Evolutionary conservation across 2,888 invertebrate species (phyloP).

Genomic region (Lasioglossum lativentre): DNA sequence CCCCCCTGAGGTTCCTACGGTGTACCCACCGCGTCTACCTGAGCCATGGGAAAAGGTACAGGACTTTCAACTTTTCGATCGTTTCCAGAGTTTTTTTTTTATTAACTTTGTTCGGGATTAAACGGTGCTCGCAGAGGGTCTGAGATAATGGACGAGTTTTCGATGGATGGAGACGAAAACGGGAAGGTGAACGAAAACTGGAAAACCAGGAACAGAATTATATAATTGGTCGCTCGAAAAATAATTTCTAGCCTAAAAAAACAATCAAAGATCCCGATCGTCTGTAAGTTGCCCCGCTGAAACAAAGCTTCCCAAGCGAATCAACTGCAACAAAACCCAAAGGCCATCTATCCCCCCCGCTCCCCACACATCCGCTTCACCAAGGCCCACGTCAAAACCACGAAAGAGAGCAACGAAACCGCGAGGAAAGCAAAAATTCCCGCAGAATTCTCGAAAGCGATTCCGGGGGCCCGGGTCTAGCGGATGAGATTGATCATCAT

Average conservation of each 20-base stretch:
- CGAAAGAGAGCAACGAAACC: background rate
- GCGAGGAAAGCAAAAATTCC: background rate
- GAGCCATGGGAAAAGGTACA: conserved; percentile 75
- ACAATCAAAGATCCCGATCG: background rate
- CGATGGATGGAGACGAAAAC: background rate
- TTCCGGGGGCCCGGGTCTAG: background rate
- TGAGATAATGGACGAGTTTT: background rate
- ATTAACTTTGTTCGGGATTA: conserved; percentile 28
- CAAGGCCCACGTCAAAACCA: background rate
- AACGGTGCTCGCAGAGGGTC: conserved; percentile 21
- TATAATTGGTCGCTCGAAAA: too few relatives aligned
- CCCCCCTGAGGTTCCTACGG: conserved; percentile 48
- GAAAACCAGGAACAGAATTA: too few relatives aligned
- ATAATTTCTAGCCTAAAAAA: background rate
- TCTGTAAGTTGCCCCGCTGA: background rate
- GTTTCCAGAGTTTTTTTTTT: conserved; percentile 42
- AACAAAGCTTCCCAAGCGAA: background rate
- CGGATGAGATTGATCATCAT: background rate
- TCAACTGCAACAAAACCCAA: background rate
- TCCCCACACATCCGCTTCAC: background rate
- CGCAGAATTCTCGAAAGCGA: background rate
- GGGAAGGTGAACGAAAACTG: background rate
- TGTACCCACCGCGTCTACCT: conserved; percentile 65
- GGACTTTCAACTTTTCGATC: conserved; percentile 68
- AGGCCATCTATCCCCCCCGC: background rate